Evolutionary conservation across 1,140 invertebrate genomes (phyloP), one percentile per base, ranked within the genome.

Genomic region (Diorhabda elongata): DNA sequence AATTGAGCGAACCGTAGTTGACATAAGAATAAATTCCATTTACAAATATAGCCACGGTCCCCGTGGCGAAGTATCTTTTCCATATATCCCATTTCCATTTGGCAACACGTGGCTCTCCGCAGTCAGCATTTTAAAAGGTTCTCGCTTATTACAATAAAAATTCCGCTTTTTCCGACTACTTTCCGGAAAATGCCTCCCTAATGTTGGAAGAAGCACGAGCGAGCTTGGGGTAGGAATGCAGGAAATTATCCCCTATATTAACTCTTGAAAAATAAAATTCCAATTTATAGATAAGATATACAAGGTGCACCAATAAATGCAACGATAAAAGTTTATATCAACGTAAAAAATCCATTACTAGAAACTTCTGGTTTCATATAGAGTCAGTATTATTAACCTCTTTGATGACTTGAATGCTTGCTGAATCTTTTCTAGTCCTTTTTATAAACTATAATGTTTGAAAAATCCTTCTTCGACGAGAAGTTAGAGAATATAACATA

Each of bases 91-190:
- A 68, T 69, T 69, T 71, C 70, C 63, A 64, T 64, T 64, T 71
- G 60, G 70, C 70, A 69, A 71, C 70, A 69, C 67, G 70, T 71
- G 61, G 67, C 70, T 64, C 63, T 71, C 67, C 61, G 67, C 67
- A 71, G 70, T 71, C 70, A 71, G 72, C 69, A 68, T 71, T 73
- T 73, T 63, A 66, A 61, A 70, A 65, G 69, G 69, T 68, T 73
- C 65, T 62, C 68, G 72, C 66, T 74, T 74, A 71, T 71, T 71
- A 74, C 72, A 74, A 74, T 71, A 74, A 74, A 74, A 74, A 69
- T 42, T 66, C 67, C 58, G 68, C 63, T 65, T 67, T 59, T 41
- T 26, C 66, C 61, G 59, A 5, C 8, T 42, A 4, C 42, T 52
- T 3, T 62, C 42, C 44, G 43, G 64, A 72, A 68, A 70, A 65